A percentile compares a stretch with the other conserved stretches of the same genome.
These are phyloP conservation scores for Pelosia muscerda DNA, from an alignment of 2,888 invertebrate genomes.

Conservation along the genomic window DNA sequence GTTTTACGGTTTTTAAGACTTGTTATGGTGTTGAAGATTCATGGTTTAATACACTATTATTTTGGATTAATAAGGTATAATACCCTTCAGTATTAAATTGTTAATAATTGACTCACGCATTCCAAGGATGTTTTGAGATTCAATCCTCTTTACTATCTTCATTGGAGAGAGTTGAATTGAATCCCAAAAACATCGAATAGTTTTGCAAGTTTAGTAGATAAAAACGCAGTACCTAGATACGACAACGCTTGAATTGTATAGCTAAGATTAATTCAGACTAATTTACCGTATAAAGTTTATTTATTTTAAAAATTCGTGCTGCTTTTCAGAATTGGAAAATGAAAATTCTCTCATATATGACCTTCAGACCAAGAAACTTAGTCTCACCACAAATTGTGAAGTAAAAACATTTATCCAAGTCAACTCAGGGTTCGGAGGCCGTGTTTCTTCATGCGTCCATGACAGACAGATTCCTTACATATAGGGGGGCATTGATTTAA, in stretches of 20 bases:
- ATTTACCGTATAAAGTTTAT: no score
- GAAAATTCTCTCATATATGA: not conserved
- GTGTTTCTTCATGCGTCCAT: slow-evolving; percentile 63
- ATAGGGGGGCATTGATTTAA: slow-evolving; percentile 82
- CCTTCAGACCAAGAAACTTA: not conserved
- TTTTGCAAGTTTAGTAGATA: no score
- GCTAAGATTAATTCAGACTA: no score
- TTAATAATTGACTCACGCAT: no score
- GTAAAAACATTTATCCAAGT: slow-evolving; percentile 45
- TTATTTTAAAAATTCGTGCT: no score
- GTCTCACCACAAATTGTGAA: slow-evolving; percentile 1
- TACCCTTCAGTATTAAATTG: not conserved
- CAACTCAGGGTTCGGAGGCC: slow-evolving; percentile 33
- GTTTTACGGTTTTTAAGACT: slow-evolving; percentile 57
- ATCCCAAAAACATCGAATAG: no score
- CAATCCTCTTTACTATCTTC: no score
- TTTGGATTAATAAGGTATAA: slow-evolving; percentile 1
- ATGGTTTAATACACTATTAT: not conserved
- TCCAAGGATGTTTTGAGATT: no score
- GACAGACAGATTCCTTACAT: slow-evolving; percentile 69
- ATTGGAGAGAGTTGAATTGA: no score
- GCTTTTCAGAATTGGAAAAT: no score
- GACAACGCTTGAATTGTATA: no score
- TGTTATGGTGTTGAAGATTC: slow-evolving; percentile 30
- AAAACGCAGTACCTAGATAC: no score